Evolutionary conservation across 2,888 invertebrate genomes (phyloP), one percentile per base, ranked within the genome.

Genomic region (Tolmerus cingulatus): DNA sequence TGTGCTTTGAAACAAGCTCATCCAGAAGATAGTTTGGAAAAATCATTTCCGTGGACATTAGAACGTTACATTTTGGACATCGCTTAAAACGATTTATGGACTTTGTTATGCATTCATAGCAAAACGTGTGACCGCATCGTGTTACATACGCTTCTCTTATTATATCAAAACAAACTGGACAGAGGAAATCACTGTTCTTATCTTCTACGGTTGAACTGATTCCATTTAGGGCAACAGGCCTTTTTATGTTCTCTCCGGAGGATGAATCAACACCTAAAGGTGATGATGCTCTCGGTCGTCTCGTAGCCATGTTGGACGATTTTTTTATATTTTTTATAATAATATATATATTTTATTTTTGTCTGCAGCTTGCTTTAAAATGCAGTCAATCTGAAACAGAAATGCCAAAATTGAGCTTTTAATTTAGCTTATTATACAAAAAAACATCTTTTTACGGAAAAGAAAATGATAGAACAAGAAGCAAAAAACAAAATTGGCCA

Each of bases 41-140:
- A 87, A 97, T 95, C 90, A 95, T 94, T 89, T 95, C 97, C 89
- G 94, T 94, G 0, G 94, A 94, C 1, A 95, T 94, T 9, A 97
- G 93, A 2, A 94, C 93, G 16, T 95, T 95, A 92, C 98, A 98
- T 91, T 97, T 97, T 1, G 98, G 97, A 91, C 98, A 98, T 77
- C 96, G 94, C 87, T 95, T 94, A 88, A 93, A 94, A 2, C 93
- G 93, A 90, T 96, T 95, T 57, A 97, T 93, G 2, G 95, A 94
- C 89, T 94, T 94, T 27, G 93, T 92, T 81, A 98, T 96, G 92
- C 98, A 98, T 23, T 95, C 94, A 91, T 95, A 95, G 92, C 98
- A 98, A 93, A 97, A 98, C 1, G 97, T 97, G 92, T 98, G 98
- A 0, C 98, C 98, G 93, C 98, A 98, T 89, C 96, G 95, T 0